Base-by-base conservation (phyloP, 35 echinoderm and acorn worm species). In the Apostichopus japonicus region DNA sequence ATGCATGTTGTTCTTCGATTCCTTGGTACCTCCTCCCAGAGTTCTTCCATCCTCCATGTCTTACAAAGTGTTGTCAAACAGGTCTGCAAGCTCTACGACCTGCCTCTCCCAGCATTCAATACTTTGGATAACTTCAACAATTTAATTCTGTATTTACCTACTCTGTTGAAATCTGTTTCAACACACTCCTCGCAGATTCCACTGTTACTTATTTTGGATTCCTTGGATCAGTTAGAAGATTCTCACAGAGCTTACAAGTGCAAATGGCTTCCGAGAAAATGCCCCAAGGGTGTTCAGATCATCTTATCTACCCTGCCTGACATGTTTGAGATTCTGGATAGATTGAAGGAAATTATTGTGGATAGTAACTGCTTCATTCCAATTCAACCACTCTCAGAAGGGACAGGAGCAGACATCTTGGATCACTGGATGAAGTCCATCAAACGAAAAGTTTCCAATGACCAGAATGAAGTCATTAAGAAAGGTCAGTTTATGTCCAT, bases 231-330 rank as follows among this genome's bases (percentile, higher is more conserved):
- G 54, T 76, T 99, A 54, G 93, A 94, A 33, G 78, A 94, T 73
- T 77, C 87, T 55, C 88, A 96, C 78, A 87, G 91, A 24, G 95
- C 97, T 8, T 94, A 99, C 61, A 86, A 87, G 55, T 98, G 94
- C 71, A 87, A 90, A 56, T 99, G 97, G 97, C 82, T 99, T 10
- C 97, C 97, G 53, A 94, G 92, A 65, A 91, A 61, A 19, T 92
- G 93, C 63, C 93, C 95, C 4, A 78, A 95, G 2, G 93, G 94
- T 56, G 95, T 99, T 6, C 91, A 93, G 25, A 94, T 99, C 13
- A 72, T 99, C 25, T 65, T 99, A 55, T 99, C 97, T 0, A 95
- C 97, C 10, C 86, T 99, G 17, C 97, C 97, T n/a, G 87, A 94
- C 77, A 92, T 94, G 82, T 90, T 94, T 71, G 79, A 94, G n/a